Evolutionary conservation across 2,888 invertebrate genomes (phyloP).

Genomic region (Melanargia galathea): DNA sequence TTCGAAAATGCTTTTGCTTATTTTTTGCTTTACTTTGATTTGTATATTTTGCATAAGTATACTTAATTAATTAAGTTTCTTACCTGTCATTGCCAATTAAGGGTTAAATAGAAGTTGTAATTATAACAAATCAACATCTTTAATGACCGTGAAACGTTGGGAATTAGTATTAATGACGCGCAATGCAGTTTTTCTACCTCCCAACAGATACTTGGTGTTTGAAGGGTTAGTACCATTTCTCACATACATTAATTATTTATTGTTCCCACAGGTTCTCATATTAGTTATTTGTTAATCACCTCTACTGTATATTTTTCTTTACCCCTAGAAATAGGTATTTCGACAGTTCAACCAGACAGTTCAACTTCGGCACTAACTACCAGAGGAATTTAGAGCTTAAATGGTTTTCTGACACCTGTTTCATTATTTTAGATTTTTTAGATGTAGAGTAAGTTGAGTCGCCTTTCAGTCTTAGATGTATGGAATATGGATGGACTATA

Average conservation of each 20-base stretch:
- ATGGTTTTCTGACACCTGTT: no score
- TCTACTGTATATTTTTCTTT: neutral
- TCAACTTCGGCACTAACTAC: no score
- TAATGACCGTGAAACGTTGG: constrained; percentile 14
- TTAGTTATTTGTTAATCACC: neutral
- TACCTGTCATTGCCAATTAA: constrained; percentile 10
- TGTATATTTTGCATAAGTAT: neutral
- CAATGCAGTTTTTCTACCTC: constrained; percentile 9
- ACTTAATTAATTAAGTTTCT: neutral
- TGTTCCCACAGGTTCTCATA: constrained; percentile 9
- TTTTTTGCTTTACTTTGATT: neutral
- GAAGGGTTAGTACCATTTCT: constrained; percentile 11
- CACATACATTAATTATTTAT: constrained; percentile 23
- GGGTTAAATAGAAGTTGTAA: neutral
- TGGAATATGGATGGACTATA: no score
- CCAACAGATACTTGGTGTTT: constrained; percentile 18
- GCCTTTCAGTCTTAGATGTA: no score
- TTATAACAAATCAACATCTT: constrained; percentile 1
- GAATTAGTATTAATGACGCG: constrained; percentile 5
- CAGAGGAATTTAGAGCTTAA: no score
- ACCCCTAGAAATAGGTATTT: neutral
- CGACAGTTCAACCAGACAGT: neutral
- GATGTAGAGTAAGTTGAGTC: no score
- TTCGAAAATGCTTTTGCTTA: neutral
- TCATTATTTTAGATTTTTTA: no score